phyloP scores from a whole-genome alignment of 2,113 vertebrate genomes.

The Gavialis gangeticus region DNA sequence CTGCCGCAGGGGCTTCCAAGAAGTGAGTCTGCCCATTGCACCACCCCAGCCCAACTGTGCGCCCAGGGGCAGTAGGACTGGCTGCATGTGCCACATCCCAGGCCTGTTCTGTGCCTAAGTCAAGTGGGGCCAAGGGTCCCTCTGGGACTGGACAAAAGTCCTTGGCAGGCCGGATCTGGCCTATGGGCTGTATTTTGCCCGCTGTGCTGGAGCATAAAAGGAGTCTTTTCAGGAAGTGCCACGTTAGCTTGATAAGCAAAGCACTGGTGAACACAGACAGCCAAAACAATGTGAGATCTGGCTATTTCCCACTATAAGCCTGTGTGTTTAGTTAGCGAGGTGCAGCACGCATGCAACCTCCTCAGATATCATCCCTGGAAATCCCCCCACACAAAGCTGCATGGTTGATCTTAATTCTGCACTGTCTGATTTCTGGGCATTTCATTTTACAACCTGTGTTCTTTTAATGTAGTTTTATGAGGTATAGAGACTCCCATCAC shows the following conservation, averaged over 20 bases:
- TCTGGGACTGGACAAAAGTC: no score
- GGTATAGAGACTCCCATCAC: neutral
- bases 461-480: neutral
- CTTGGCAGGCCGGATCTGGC: no score
- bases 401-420: no score
- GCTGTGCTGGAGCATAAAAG: neutral
- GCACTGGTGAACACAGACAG: rapidly evolving
- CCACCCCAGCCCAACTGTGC: neutral
- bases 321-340: neutral
- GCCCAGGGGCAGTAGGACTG: neutral
- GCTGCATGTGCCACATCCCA: neutral
- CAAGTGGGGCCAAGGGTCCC: no score
- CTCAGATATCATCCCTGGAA: neutral
- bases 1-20: no score
- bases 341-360: neutral
- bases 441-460: neutral
- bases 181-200: no score
- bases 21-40: no score
- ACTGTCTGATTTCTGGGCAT: neutral
- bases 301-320: neutral
- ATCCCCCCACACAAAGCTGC: neutral
- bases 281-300: neutral
- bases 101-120: neutral
- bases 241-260: neutral
- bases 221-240: neutral